Base-by-base conservation (phyloP, 1,140 invertebrate genomes). In the Drosophila subpulchrella region DNA sequence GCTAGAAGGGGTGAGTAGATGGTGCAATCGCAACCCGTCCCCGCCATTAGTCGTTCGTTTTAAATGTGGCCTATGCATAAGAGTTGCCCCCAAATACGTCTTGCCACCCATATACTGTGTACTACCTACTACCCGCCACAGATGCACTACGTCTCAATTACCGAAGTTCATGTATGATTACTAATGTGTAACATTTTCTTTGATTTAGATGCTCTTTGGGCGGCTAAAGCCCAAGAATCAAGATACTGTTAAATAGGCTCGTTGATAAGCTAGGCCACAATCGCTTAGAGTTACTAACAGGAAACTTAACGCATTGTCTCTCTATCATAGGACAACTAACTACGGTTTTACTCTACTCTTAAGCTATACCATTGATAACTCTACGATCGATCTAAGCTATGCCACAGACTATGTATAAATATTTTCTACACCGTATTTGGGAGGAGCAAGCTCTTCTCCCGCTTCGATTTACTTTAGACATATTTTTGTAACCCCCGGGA, bases 151-250 rank as follows among this genome's bases (percentile, higher is more conserved):
- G 76, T 81, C 56, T 81, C 12, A 34, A 65, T 46, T 32, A 20
- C n/a, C n/a, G 4, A 10, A 10, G 8, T 36, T 44, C 42, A 73
- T 60, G 34, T 76, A 80, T 73, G n/a, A 50, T 30, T 71, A 89
- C 81, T 90, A 90, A 89, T 85, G 46, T 68, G 34, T 68, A 80
- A 51, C 56, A 73, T 88, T 80, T 92, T 93, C 75, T 89, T 73
- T 89, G 70, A 89, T 89, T 92, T 93, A 68, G 93, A 93, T 67
- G 93, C 93, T 93, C 73, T 75, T 67, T 74, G 75, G 59, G 78
- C 92, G 92, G 34, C 50, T 80, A 65, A 77, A 68, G 68, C 51
- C 42, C 34, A 81, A 57, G 56, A 80, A 50, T 47, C 78, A 81
- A 82, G 62, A 72, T 76, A 79, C 73, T 74, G 48, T 76, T 80